Base-by-base conservation (phyloP, 2,888 invertebrate genomes). In the Pristionchus japonicus region DNA sequence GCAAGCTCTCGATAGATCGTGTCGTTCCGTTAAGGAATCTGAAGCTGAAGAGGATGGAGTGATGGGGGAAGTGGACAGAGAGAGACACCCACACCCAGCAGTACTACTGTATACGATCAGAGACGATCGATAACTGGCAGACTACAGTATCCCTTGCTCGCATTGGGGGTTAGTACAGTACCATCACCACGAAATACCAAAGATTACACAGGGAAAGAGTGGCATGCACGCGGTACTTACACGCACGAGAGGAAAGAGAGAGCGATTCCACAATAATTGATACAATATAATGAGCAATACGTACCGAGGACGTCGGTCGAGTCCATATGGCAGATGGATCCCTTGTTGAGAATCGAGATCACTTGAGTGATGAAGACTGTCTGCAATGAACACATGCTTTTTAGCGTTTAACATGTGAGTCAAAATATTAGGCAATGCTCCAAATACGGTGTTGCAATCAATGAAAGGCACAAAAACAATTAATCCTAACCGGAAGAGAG, bases 301-400 rank as follows among this genome's bases (percentile, higher is more conserved):
- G 11, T 31, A 94, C 94, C 94, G 34, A 93, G 88, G 83, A 93
- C 92, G 89, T 94, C 94, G 49, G 91, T 92, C 13, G 93, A 90
- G 85, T 94, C 93, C 47, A 93, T 94, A 93, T 77, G 95, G 92
- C 92, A 95, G 94, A 97, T 97, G 52, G 97, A 97, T 27, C 97
- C 97, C 93, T 97, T 96, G 95, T 97, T 97, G 88, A 97, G 95
- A 90, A 98, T 95, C 92, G 97, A 96, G 91, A 98, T 97, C 86
- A 97, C 96, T 95, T 97, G 96, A 93, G 97, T 96, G 92, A 97
- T 96, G 95, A 97, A 97, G 92, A 97, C 97, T 95, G 96, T 96
- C 87, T 86, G 70, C 64, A 83, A 83, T 43, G 11, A 47, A 4
- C 43, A 47, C 47, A 6, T 37, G 37, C 70, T 17, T 1, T 23